phyloP scores from a whole-genome alignment of 2,888 invertebrate species.

The Spialia ferax region DNA sequence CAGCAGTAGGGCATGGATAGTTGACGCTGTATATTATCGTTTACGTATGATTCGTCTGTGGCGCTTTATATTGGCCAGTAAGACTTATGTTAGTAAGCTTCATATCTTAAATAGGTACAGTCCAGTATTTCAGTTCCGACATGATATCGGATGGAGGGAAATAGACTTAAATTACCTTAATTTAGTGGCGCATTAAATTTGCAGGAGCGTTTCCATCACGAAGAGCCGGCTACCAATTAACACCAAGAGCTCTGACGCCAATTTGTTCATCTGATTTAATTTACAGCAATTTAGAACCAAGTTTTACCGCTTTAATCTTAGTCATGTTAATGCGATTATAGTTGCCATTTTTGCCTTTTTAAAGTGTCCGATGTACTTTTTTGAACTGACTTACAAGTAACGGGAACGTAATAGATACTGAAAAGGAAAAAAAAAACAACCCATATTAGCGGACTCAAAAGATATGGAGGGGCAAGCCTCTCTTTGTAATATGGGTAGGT shows the following conservation, averaged over 20 bases:
- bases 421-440: too few species aligned
- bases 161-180: slow-evolving; percentile 43
- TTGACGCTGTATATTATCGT: too few species aligned
- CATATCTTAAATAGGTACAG: background rate
- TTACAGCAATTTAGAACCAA: slow-evolving; percentile 21
- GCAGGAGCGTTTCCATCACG: slow-evolving; percentile 52
- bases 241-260: slow-evolving; percentile 43
- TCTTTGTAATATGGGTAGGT: too few species aligned
- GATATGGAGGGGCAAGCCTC: too few species aligned
- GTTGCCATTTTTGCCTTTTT: slow-evolving; percentile 3
- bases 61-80: too few species aligned
- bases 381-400: background rate
- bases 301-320: slow-evolving; percentile 17
- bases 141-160: slow-evolving; percentile 35
- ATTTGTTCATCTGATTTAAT: slow-evolving; percentile 34
- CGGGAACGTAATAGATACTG: too few species aligned
- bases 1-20: too few species aligned
- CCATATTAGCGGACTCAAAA: too few species aligned
- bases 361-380: background rate
- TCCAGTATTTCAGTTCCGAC: slow-evolving; percentile 9
- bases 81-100: too few species aligned
- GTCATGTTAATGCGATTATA: slow-evolving; percentile 1
- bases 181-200: slow-evolving; percentile 44
- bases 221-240: slow-evolving; percentile 50
- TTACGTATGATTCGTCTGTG: too few species aligned